phyloP scores from a whole-genome alignment of 2,113 vertebrate genomes.

The Nerophis lumbriciformis region DNA sequence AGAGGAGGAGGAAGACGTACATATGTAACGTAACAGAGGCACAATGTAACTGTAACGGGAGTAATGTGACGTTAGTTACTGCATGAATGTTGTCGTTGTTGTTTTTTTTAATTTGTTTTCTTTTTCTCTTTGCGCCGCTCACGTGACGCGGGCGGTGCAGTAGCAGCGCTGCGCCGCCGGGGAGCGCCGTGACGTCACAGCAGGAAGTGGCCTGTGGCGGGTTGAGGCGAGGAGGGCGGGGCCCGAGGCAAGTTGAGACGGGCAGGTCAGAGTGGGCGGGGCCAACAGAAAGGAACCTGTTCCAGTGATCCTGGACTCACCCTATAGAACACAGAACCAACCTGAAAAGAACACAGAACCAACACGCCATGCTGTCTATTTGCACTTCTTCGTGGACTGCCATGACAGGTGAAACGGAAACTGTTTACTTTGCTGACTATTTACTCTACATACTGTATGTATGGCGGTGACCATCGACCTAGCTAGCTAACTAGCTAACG shows the following conservation, averaged over 20 bases:
- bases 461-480: neutral
- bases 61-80: too few relatives aligned
- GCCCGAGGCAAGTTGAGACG: neutral
- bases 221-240: neutral
- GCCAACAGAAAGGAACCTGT: conserved; percentile 7
- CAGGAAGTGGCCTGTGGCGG: neutral
- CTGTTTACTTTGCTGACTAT: too few relatives aligned
- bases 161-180: neutral
- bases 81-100: too few relatives aligned
- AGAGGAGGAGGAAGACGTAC: neutral
- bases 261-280: conserved; percentile 5
- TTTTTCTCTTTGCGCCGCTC: neutral
- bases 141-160: neutral
- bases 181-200: neutral
- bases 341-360: too few relatives aligned
- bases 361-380: too few relatives aligned
- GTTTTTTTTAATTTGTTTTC: too few relatives aligned
- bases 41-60: too few relatives aligned
- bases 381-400: too few relatives aligned
- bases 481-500: neutral
- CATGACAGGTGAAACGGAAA: too few relatives aligned
- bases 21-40: too few relatives aligned
- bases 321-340: neutral
- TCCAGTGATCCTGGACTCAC: neutral
- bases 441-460: too few relatives aligned